A percentile compares a stretch with the other conserved stretches of the same genome.
Evolutionary conservation across 2,797 vertebrate species (phyloP).

Genomic region (Xiphophorus birchmanni): DNA sequence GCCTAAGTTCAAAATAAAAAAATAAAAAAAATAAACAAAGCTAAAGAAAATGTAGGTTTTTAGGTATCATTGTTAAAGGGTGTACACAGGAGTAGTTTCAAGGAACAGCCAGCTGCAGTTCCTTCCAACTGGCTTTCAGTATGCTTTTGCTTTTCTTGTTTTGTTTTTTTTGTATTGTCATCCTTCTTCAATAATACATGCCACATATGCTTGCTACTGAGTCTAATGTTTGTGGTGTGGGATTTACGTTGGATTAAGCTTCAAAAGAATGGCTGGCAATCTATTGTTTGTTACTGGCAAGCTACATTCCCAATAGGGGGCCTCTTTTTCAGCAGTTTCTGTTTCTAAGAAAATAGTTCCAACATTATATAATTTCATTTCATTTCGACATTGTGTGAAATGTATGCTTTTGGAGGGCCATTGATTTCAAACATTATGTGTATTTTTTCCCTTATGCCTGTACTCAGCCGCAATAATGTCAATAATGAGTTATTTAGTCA

Average conservation of each 20-base stretch:
- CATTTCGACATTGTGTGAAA: conserved; percentile 26
- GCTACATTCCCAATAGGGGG: conserved; percentile 52
- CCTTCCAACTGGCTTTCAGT: conserved; percentile 46
- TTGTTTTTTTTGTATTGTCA: conserved; percentile 69
- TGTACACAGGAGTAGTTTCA: conserved; percentile 46
- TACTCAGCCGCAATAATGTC: conserved; percentile 18
- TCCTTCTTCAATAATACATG: conserved; percentile 77
- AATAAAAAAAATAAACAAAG: neutral
- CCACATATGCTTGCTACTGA: conserved; percentile 74
- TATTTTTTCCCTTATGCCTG: conserved; percentile 22
- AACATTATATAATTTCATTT: conserved; percentile 51
- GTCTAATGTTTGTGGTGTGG: conserved; percentile 72
- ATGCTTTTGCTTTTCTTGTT: conserved; percentile 60
- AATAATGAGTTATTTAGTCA: conserved; percentile 27
- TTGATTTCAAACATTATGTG: conserved; percentile 15
- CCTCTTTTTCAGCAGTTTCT: conserved; percentile 59
- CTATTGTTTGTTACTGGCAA: conserved; percentile 71
- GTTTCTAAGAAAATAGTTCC: conserved; percentile 48
- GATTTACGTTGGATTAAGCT: conserved; percentile 79
- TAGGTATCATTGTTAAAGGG: conserved; percentile 34
- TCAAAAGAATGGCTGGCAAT: conserved; percentile 75
- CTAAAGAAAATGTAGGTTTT: conserved; percentile 30
- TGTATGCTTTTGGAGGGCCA: conserved; percentile 4
- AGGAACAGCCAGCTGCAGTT: conserved; percentile 60
- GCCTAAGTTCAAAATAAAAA: neutral